phyloP scores from a whole-genome alignment of 2,113 vertebrate genomes.

The Canis aureus region DNA sequence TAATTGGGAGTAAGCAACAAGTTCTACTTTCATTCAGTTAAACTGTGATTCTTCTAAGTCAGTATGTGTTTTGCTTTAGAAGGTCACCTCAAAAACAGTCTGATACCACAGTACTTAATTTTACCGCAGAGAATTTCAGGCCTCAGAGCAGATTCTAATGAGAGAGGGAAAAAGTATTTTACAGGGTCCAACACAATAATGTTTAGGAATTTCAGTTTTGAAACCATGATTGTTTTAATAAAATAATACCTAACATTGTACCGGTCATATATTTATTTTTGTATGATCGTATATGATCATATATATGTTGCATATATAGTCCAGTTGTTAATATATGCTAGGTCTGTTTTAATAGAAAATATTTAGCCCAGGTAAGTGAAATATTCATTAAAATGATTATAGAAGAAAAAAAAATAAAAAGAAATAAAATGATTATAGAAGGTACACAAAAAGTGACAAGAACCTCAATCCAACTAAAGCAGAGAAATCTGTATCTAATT shows the following conservation, averaged over 20 bases:
- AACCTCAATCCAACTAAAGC: background rate
- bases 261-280: background rate
- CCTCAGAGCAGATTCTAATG: background rate
- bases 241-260: background rate
- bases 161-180: background rate
- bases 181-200: background rate
- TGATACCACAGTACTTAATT: background rate
- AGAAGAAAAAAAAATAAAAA: background rate
- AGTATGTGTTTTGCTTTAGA: background rate
- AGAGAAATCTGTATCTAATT: slow-evolving; percentile 17
- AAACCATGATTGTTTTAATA: background rate
- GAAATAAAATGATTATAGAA: background rate
- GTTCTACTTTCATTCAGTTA: background rate
- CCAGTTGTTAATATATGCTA: background rate
- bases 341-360: slow-evolving; percentile 17
- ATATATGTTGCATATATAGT: background rate
- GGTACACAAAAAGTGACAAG: background rate
- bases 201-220: background rate
- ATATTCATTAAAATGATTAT: background rate
- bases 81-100: background rate
- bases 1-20: background rate
- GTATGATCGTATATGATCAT: background rate
- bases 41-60: background rate
- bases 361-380: background rate
- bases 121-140: background rate